Evolutionary conservation across 92 coral and sea anemone genomes (phyloP).

Genomic region (Zoanthus solanderi): DNA sequence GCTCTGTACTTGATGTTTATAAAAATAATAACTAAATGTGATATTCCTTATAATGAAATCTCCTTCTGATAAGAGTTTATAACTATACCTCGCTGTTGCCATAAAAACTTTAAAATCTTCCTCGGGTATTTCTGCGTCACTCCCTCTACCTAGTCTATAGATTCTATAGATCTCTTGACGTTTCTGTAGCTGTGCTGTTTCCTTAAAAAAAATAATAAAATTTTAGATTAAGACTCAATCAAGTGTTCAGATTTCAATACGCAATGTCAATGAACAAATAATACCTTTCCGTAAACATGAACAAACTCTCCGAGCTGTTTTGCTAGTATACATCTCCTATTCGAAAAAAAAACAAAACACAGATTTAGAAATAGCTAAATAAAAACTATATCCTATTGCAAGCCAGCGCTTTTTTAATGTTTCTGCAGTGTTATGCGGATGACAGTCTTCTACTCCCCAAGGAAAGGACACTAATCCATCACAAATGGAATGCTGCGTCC

Average conservation of each 20-base stretch:
- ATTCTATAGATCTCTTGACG: conserved; percentile 77
- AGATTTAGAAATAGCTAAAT: too few species aligned
- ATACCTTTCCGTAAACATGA: conserved; percentile 93
- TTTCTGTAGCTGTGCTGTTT: conserved; percentile 87
- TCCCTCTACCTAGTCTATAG: conserved; percentile 71
- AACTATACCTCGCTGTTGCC: conserved; percentile 89
- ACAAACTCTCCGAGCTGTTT: conserved; percentile 97
- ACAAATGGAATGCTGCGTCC: too few species aligned
- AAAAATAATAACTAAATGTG: too few species aligned
- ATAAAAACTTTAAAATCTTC: conserved; percentile 93
- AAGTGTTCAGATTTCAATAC: too few species aligned
- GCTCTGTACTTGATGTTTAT: too few species aligned
- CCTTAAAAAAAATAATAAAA: conserved; percentile 61
- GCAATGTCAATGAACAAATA: neutral
- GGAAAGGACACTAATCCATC: too few species aligned
- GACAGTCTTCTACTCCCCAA: too few species aligned
- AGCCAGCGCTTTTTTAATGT: too few species aligned
- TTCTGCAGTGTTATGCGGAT: too few species aligned
- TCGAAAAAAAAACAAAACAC: neutral
- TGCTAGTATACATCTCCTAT: conserved; percentile 89
- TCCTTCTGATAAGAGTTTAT: neutral
- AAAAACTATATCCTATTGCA: too few species aligned
- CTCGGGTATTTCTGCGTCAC: conserved; percentile 79
- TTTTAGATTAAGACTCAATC: neutral
- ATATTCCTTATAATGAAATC: too few species aligned